These are phyloP conservation scores for Acanthosepion esculentum DNA, from an alignment of 2,888 invertebrate genomes.

Conservation along the genomic window DNA sequence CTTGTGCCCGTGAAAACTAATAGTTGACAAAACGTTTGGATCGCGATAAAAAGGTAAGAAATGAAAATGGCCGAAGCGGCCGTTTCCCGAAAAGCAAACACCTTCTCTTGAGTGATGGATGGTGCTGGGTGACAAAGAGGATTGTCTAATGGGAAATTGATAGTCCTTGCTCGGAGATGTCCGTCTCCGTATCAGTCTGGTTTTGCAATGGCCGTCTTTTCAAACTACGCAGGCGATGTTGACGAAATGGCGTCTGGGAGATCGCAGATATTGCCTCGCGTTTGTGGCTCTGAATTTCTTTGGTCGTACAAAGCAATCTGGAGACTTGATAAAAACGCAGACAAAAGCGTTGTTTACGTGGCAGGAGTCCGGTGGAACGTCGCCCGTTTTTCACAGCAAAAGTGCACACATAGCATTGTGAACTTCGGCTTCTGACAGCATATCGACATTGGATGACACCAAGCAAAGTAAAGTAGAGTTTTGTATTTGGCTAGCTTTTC, in stretches of 20 bases:
- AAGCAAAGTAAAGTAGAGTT: neutral
- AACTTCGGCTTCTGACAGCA: neutral
- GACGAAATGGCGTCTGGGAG: neutral
- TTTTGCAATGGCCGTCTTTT: neutral
- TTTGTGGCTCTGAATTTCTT: neutral
- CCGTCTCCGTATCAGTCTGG: neutral
- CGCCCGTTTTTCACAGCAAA: neutral
- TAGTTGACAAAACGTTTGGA: slow-evolving; percentile 20
- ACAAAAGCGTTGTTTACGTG: neutral
- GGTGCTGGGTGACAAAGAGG: neutral
- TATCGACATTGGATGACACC: neutral
- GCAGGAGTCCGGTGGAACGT: neutral
- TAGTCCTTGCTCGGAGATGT: neutral
- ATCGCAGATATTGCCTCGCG: neutral
- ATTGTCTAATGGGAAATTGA: slow-evolving; percentile 6
- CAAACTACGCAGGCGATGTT: neutral
- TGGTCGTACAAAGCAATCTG: neutral
- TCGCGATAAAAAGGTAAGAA: neutral
- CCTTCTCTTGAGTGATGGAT: neutral
- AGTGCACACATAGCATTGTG: neutral
- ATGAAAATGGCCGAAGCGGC: neutral
- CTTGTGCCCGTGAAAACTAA: neutral
- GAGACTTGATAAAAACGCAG: neutral
- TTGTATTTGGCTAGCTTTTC: neutral
- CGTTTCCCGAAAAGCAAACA: neutral